These are phyloP conservation scores for Trissoscelio sp. DNA, from an alignment of 2,888 invertebrate genomes.

Conservation along the genomic window DNA sequence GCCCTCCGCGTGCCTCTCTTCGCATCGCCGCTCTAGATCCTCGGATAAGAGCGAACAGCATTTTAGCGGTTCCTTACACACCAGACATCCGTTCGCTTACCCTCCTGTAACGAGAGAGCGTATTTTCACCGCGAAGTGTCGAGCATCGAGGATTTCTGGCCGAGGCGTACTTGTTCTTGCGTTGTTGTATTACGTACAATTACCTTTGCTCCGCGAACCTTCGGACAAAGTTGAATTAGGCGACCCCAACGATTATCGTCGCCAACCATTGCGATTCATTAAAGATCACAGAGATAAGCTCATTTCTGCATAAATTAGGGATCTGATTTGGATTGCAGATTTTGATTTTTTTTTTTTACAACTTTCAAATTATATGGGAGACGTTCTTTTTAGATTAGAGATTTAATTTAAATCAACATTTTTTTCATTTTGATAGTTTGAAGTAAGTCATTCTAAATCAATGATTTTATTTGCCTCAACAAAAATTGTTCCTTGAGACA, in stretches of 20 bases:
- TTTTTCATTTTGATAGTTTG: no score
- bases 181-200: slow-evolving; percentile 63
- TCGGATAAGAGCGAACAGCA: slow-evolving; percentile 83
- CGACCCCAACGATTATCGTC: not conserved
- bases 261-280: not conserved
- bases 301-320: no score
- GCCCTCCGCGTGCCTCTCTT: slow-evolving; percentile 78
- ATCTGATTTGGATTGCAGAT: no score
- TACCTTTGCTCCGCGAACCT: slow-evolving; percentile 40
- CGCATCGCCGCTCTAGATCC: slow-evolving; percentile 83
- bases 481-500: no score
- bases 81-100: slow-evolving; percentile 83
- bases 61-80: slow-evolving; percentile 84
- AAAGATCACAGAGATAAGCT: not conserved
- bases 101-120: slow-evolving; percentile 72
- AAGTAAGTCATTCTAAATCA: no score
- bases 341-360: no score
- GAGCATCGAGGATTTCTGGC: slow-evolving; percentile 68
- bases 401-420: no score
- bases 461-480: no score
- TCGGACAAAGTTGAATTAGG: slow-evolving; percentile 38
- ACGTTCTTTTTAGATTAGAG: no score
- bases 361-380: no score
- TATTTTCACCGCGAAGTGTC: slow-evolving; percentile 74
- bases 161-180: slow-evolving; percentile 63